Evolutionary conservation across 2,113 vertebrate species (phyloP).

Genomic region (Podilymbus podiceps): DNA sequence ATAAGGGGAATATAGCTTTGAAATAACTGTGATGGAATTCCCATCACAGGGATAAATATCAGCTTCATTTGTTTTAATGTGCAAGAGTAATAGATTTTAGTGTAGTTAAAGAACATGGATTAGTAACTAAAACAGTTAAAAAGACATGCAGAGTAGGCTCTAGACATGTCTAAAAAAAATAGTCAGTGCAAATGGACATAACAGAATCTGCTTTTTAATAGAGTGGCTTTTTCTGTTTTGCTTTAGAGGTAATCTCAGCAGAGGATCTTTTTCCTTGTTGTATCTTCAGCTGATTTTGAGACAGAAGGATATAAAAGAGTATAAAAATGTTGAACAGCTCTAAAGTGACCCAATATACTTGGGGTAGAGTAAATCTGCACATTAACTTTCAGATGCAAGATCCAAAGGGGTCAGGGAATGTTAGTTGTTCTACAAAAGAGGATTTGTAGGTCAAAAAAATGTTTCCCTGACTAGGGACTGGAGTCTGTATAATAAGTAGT

Average conservation of each 20-base stretch:
- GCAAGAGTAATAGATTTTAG: not conserved
- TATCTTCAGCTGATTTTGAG: not conserved
- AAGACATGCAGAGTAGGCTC: not conserved
- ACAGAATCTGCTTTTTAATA: not conserved
- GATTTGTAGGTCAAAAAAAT: not conserved
- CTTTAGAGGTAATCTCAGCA: not conserved
- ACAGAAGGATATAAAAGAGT: not conserved
- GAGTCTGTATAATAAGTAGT: not conserved
- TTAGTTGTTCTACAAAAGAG: not conserved
- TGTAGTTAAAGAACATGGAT: not conserved
- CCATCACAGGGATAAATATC: not conserved
- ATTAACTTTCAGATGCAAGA: not conserved
- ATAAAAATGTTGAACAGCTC: not conserved
- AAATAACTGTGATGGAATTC: not conserved
- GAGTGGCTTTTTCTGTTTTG: not conserved
- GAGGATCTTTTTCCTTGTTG: not conserved
- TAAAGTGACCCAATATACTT: not conserved
- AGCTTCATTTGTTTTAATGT: not conserved
- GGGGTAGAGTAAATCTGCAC: not conserved
- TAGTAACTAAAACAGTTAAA: not conserved
- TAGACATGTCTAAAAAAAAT: not conserved
- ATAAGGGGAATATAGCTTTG: not conserved
- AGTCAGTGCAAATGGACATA: not conserved
- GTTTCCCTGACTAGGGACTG: not conserved
- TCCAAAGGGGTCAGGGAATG: not conserved